Base-by-base conservation (phyloP, 2,888 invertebrate species). In the Caradrina clavipalpis region DNA sequence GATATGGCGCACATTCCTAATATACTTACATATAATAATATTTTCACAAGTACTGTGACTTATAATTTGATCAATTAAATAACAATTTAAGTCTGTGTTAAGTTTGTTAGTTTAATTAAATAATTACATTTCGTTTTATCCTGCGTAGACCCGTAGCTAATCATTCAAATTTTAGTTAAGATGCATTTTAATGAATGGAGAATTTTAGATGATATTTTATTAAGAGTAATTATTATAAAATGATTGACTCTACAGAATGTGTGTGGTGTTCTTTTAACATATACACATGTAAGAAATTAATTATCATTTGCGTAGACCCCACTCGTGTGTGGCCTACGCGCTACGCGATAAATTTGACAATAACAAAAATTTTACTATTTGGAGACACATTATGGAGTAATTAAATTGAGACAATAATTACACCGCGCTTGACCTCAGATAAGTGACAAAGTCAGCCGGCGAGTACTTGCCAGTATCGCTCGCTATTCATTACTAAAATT, bases 401-500 rank as follows among this genome's bases (percentile, higher is more conserved):
- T 91, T 89, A 88, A 87, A 87, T 83, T 78, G 76, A 84, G 76
- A 82, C 82, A 85, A 87, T 86, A 85, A 89, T 87, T 88, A 85
- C 81, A 85, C 77, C 78, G 83, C 65, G 81, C 70, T 69, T 87
- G 89, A 90, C 88, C 88, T 82, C 62, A 80, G 91, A 91, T 91
- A 92, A 89, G 78, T 81, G 58, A 89, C 86, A 91, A 91, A 90
- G 88, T 88, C 87, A 75, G 82, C 86, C 87, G 88, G 83, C 86
- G 67, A 66, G 78, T 72, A 76, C 61, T 82, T 70, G 78, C 73
- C 66, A 70, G 53, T 80, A 82, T 83, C 86, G 57, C 68, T 74
- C 78, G 82, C 66, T 75, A 78, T 80, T 73, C 66, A 79, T 68
- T 85, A 89, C 87, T 91, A 87, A 89, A 89, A 85, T 89, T 90